Percentiles rank a stretch among this genome's conserved stretches.
Conservation (phyloP, 2,113 vertebrate genomes). For the Lampris megalopsis region DNA sequence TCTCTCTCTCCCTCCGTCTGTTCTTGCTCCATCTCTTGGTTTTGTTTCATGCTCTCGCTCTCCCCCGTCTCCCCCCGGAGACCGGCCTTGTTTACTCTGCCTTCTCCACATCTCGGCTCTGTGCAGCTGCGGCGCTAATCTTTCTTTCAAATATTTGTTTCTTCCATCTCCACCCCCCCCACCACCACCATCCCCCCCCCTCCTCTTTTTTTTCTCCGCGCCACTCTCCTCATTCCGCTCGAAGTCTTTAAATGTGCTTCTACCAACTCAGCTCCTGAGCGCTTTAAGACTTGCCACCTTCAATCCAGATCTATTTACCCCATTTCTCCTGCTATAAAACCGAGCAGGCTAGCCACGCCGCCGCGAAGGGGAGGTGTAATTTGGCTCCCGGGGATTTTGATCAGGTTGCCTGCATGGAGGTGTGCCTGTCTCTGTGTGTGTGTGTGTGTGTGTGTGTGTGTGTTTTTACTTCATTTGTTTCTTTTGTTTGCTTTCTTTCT, state of each 20-base stretch:
- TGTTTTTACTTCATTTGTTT: constrained; percentile 28
- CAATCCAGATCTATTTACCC: constrained; percentile 61
- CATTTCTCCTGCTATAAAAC: background rate
- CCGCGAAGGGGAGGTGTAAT: constrained; percentile 48
- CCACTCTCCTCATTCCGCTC: constrained; percentile 56
- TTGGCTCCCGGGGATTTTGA: constrained; percentile 77
- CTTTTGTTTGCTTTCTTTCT: too few species aligned
- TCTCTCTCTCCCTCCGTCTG: constrained; percentile 8
- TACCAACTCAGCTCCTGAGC: constrained; percentile 55
- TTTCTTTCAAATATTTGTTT: constrained; percentile 85
- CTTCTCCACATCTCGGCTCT: constrained; percentile 74
- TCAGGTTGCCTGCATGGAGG: constrained; percentile 37
- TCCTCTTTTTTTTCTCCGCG: background rate
- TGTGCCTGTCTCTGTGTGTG: constrained; percentile 15
- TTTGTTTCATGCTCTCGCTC: constrained; percentile 42
- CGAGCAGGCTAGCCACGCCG: constrained; percentile 20
- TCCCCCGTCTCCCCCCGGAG: constrained; percentile 69
- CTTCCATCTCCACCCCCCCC: constrained; percentile 70
- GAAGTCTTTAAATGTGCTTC: constrained; percentile 69
- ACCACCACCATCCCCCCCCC: background rate
- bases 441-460: constrained; percentile 5
- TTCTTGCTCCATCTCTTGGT: constrained; percentile 22
- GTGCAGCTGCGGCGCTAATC: constrained; percentile 78
- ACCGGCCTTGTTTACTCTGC: constrained; percentile 80
- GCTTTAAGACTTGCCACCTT: constrained; percentile 76